Conservation (phyloP, 1,140 invertebrate species). For the Neuroterus valhalla region DNA sequence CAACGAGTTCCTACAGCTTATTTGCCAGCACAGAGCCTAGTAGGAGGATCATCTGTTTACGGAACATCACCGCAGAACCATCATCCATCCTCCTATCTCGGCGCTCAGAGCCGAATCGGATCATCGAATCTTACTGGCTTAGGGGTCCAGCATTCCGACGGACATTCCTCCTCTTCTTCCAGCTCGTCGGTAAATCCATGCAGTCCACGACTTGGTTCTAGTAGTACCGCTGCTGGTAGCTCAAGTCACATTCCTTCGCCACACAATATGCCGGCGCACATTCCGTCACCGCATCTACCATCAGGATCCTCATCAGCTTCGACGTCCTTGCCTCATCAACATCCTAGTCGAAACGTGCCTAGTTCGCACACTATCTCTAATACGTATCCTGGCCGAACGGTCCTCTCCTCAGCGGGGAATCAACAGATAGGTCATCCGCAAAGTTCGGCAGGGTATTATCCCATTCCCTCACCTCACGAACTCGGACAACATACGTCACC, state of each 20-base stretch:
- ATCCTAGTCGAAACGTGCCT: conserved; percentile 49
- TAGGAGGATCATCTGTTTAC: conserved; percentile 23
- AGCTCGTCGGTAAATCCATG: conserved; percentile 54
- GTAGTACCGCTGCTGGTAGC: conserved; percentile 35
- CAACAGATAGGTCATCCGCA: conserved; percentile 60
- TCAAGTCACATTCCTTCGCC: conserved; percentile 68
- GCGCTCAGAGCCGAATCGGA: conserved; percentile 40
- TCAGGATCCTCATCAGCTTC: conserved; percentile 50
- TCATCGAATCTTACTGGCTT: conserved; percentile 36
- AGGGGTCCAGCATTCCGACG: conserved; percentile 46
- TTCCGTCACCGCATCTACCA: conserved; percentile 66
- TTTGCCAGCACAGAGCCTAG: not conserved
- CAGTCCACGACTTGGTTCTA: conserved; percentile 50
- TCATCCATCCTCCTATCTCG: conserved; percentile 32
- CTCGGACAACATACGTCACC: conserved; percentile 53
- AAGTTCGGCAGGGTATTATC: conserved; percentile 52
- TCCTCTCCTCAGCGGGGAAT: conserved; percentile 51
- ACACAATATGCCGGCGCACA: conserved; percentile 66
- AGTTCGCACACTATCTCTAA: conserved; percentile 29
- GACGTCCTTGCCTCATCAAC: conserved; percentile 47
- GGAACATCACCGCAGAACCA: conserved; percentile 31
- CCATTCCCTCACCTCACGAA: conserved; percentile 54
- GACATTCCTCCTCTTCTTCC: conserved; percentile 52
- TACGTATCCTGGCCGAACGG: conserved; percentile 42
- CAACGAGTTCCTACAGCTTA: conserved; percentile 47